Percentiles rank a stretch among this genome's conserved stretches.
These are phyloP conservation scores for Nothobranchius kuhntae DNA, from an alignment of 2,113 vertebrate species.

Conservation along the genomic window DNA sequence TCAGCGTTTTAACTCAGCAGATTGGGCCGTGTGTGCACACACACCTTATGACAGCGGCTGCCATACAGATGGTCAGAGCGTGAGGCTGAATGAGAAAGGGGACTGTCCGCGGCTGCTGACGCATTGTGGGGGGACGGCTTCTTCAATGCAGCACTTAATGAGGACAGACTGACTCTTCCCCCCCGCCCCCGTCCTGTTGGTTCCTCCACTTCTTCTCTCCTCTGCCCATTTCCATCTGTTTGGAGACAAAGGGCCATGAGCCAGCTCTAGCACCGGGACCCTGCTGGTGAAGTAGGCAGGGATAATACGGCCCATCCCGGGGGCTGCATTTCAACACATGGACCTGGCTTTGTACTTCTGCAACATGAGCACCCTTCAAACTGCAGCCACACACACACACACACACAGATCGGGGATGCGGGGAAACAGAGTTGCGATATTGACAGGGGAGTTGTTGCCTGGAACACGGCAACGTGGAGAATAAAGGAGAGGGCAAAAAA, in stretches of 20 bases:
- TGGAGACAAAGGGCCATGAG: slow-evolving; percentile 84
- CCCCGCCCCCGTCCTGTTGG: slow-evolving; percentile 47
- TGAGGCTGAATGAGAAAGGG: slow-evolving; percentile 75
- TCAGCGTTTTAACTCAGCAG: slow-evolving; percentile 65
- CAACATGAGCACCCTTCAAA: slow-evolving; percentile 62
- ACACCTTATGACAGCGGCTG: slow-evolving; percentile 68
- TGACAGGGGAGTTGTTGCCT: slow-evolving; percentile 53
- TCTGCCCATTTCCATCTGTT: slow-evolving; percentile 85
- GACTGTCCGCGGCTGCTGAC: slow-evolving; percentile 69
- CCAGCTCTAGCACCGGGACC: slow-evolving; percentile 80
- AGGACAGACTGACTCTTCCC: slow-evolving; percentile 83
- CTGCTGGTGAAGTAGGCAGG: slow-evolving; percentile 81
- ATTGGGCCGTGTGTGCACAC: slow-evolving; percentile 66
- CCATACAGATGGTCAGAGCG: slow-evolving; percentile 81
- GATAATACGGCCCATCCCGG: slow-evolving; percentile 77
- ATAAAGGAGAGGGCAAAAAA: slow-evolving; percentile 54
- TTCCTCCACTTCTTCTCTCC: slow-evolving; percentile 68
- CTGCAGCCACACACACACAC: slow-evolving; percentile 28
- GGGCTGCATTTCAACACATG: slow-evolving; percentile 83
- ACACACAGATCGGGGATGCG: slow-evolving; percentile 3
- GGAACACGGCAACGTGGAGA: slow-evolving; percentile 52
- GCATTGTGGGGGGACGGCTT: slow-evolving; percentile 77
- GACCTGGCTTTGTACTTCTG: slow-evolving; percentile 74
- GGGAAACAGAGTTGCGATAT: slow-evolving; percentile 21
- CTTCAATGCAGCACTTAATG: slow-evolving; percentile 83